These are phyloP conservation scores for Sinocyclocheilus anshuiensis DNA, from an alignment of 2,113 vertebrate species.

Conservation along the genomic window DNA sequence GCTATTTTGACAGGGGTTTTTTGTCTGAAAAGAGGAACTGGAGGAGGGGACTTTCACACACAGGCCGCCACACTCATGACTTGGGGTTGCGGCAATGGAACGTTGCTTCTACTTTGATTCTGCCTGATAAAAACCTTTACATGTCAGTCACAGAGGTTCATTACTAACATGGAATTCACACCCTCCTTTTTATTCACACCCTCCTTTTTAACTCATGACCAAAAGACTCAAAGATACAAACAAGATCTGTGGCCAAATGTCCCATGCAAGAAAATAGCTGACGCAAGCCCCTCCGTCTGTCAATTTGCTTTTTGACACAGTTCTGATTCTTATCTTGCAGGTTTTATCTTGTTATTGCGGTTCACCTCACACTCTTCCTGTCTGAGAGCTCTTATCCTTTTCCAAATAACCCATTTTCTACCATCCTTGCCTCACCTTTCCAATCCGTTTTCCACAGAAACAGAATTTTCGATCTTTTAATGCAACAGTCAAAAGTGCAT, in stretches of 20 bases:
- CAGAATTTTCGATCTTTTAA: not conserved
- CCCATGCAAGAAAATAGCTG: not conserved
- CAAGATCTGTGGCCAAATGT: not conserved
- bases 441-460: not conserved
- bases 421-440: not conserved
- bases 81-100: conserved; percentile 52
- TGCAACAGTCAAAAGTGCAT: not conserved
- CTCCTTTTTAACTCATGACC: not conserved
- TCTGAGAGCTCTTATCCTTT: not conserved
- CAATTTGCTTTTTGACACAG: not conserved
- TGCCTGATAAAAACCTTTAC: conserved; percentile 47
- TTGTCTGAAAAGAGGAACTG: conserved; percentile 69
- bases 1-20: conserved; percentile 43
- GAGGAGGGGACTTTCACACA: conserved; percentile 62
- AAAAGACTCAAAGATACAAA: not conserved
- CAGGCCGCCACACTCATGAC: conserved; percentile 55
- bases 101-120: conserved; percentile 49
- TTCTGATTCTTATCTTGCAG: not conserved
- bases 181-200: not conserved
- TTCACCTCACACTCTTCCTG: conserved; percentile 18
- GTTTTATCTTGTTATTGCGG: conserved; percentile 25
- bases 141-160: not conserved
- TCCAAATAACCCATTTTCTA: not conserved
- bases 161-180: conserved; percentile 4
- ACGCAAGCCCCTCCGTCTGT: not conserved